Evolutionary conservation across 2,113 vertebrate species (phyloP).

Genomic region (Circaetus cinerascens): DNA sequence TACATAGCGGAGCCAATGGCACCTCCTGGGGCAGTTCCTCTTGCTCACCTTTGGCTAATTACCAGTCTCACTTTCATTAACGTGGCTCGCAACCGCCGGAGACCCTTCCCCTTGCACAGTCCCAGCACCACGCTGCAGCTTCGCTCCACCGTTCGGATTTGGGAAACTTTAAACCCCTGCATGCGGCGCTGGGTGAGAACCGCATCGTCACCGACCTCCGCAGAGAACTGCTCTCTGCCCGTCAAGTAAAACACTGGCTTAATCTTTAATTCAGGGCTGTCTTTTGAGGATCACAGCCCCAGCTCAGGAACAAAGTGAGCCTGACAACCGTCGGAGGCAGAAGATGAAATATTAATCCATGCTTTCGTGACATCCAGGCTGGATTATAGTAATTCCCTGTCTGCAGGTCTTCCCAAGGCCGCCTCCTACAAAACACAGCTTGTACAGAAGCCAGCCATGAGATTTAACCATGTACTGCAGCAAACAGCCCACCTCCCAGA

Average conservation of each 20-base stretch:
- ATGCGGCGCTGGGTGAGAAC: neutral
- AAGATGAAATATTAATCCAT: constrained; percentile 56
- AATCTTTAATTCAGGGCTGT: constrained; percentile 47
- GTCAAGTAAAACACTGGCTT: neutral
- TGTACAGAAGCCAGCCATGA: neutral
- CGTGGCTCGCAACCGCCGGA: neutral
- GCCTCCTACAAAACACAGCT: neutral
- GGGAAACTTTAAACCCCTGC: neutral
- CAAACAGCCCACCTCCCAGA: neutral
- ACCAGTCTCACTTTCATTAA: neutral
- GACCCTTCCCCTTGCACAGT: neutral
- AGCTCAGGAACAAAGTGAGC: constrained; percentile 24
- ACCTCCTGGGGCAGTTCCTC: neutral
- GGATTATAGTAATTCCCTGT: constrained; percentile 40
- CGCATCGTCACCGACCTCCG: accelerated
- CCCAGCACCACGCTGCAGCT: neutral
- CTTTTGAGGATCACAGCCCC: constrained; percentile 41
- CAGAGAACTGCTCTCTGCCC: neutral
- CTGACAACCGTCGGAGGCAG: constrained; percentile 6
- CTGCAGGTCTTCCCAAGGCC: constrained; percentile 11
- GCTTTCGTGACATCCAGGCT: neutral
- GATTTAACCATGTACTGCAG: neutral
- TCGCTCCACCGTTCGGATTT: neutral
- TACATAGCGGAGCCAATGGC: neutral
- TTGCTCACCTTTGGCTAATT: neutral